Evolutionary conservation across 2,888 invertebrate genomes (phyloP), one percentile per base, ranked within the genome.

Genomic region (Rutpela maculata): DNA sequence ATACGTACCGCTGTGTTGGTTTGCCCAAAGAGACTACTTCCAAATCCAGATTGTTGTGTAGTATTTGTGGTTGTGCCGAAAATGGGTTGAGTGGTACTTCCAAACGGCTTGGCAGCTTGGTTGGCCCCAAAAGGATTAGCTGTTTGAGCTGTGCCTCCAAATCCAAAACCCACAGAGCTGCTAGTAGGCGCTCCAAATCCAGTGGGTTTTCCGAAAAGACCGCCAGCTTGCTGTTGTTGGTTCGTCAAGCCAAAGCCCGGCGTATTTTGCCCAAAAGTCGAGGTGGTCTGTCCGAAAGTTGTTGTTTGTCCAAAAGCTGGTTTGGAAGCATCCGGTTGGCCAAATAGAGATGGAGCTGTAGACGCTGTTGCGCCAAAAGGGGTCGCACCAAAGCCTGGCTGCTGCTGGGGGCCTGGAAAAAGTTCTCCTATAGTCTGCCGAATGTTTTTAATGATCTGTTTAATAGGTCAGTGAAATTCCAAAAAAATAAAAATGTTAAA

Each of bases 221-320:
- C 76, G 11, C 73, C 70, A 18, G 74, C 7, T 56, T 78, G 78
- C 31, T 81, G 72, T 72, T 76, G 73, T 77, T 83, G 71, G 75
- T 66, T 79, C 11, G 78, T 77, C 74, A 85, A 31, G 5, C 84
- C 85, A 77, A 85, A 83, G 62, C 88, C 88, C 11, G 91, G 86
- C 0, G 90, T 87, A 65, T 72, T 78, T 76, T 86, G 86, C 0
- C 92, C 92, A 87, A 93, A 92, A 0, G 90, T 88, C 0, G 92
- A 89, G 0, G 92, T 89, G 38, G 91, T 88, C 90, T 94, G 94
- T 0, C 94, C 94, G 89, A 96, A 94, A 55, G 95, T 91, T 66
- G 92, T 91, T 0, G 92, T 91, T 69, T 91, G 87, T 55, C 92
- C 92, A 87, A 94, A 88, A 11, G 82, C 84, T 11, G 85, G 71